Evolutionary conservation across 2,888 invertebrate species (phyloP), one percentile per base, ranked within the genome.

Genomic region (Acleris emargana): DNA sequence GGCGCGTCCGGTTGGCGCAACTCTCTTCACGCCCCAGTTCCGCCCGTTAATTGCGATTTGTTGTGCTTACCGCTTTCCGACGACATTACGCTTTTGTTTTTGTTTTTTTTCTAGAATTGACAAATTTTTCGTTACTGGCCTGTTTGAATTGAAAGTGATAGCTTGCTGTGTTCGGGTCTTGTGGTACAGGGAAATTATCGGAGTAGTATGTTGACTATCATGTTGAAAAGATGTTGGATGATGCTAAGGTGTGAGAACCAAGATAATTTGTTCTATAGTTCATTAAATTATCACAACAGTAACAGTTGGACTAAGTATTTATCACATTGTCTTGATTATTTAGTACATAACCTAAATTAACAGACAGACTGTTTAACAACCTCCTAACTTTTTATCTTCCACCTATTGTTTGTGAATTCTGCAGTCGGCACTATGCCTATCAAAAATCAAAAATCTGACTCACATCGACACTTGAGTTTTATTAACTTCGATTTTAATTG

Each of bases 11-110:
- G 81, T 76, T 82, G 79, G 82, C 79, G 83, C 79, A 84, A 86
- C 82, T 84, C 82, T 83, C 82, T 87, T 87, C 86, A 86, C 83
- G 89, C 88, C 80, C 89, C 79, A 86, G 75, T 88, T 88, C 80
- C 69, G 71, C 63, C 71, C 77, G 78, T 77, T 83, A 82, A 82
- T 86, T 81, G 78, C 78, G 69, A 84, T 86, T 87, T 81, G 81
- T 84, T 86, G 83, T 84, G 79, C 78, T 76, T 75, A 70, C 68
- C 69, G 68, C 73, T 74, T 74, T 70, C 73, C 68, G 73, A 76
- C 73, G 75, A 73, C 72, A 72, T 69, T 71, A 59, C 66, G 61
- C 63, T 68, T 70, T 64, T 64, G 59, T 64, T 68, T 38, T 66
- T 62, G 66, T 71, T 72, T 72, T 71, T 61, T 72, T 68, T 57